Percentiles rank a stretch among this genome's conserved stretches.
Evolutionary conservation across 2,113 vertebrate species (phyloP).

Genomic region (Scatophagus argus): DNA sequence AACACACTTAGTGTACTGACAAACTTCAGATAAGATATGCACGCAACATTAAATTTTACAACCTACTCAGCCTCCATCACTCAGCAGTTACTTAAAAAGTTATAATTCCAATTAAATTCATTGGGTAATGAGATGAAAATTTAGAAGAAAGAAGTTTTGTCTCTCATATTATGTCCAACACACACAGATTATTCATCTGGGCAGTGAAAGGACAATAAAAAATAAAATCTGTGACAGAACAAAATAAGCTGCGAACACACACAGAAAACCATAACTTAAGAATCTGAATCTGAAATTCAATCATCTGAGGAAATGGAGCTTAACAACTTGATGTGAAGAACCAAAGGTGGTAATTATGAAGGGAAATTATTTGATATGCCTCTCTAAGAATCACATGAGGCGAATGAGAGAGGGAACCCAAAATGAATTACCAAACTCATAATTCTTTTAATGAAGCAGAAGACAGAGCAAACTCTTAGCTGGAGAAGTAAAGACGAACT

Average conservation of each 20-base stretch:
- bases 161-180: background rate
- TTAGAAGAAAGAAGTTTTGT: background rate
- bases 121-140: background rate
- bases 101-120: background rate
- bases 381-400: slow-evolving; percentile 49
- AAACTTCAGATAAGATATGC: background rate
- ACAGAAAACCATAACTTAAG: slow-evolving; percentile 38
- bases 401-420: slow-evolving; percentile 22
- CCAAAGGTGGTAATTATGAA: slow-evolving; percentile 60
- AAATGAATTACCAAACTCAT: slow-evolving; percentile 36
- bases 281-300: slow-evolving; percentile 54
- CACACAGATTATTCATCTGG: background rate
- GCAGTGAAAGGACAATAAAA: background rate
- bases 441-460: slow-evolving; percentile 22
- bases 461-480: background rate
- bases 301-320: slow-evolving; percentile 67
- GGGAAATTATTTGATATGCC: slow-evolving; percentile 58
- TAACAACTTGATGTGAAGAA: slow-evolving; percentile 51
- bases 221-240: background rate
- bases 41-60: background rate
- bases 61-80: background rate
- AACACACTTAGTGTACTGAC: too few species aligned
- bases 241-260: slow-evolving; percentile 28
- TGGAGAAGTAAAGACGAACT: background rate
- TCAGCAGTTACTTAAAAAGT: background rate